phyloP scores from a whole-genome alignment of 2,888 invertebrate species.

The Erebia ligea region DNA sequence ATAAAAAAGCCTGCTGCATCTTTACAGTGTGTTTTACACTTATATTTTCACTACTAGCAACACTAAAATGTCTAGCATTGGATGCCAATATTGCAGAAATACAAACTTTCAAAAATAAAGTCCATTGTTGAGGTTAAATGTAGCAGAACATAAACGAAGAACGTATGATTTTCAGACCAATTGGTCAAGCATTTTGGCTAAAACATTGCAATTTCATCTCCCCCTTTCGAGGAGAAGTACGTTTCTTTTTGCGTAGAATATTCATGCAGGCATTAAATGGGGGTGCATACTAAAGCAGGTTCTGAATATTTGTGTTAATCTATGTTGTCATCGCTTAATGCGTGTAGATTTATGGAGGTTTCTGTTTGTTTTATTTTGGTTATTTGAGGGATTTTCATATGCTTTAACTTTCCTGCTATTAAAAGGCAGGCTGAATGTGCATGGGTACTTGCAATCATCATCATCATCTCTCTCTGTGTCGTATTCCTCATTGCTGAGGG shows the following conservation, averaged over 20 bases:
- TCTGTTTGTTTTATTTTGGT: slow-evolving; percentile 29
- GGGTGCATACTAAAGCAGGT: slow-evolving; percentile 41
- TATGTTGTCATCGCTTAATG: slow-evolving; percentile 33
- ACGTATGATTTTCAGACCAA: background rate
- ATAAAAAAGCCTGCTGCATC: too few relatives aligned
- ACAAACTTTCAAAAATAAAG: too few relatives aligned
- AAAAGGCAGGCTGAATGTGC: too few relatives aligned
- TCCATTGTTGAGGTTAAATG: too few relatives aligned
- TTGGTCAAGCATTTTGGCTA: background rate
- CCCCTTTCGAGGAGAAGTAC: background rate
- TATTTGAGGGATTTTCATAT: slow-evolving; percentile 22
- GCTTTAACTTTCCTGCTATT: background rate
- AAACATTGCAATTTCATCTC: background rate
- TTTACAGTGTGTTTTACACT: too few relatives aligned
- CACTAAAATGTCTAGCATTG: too few relatives aligned
- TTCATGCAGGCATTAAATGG: slow-evolving; percentile 42
- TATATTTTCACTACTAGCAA: too few relatives aligned
- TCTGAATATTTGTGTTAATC: slow-evolving; percentile 36
- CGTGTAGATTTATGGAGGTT: slow-evolving; percentile 31
- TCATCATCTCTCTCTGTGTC: too few relatives aligned
- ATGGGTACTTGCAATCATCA: too few relatives aligned
- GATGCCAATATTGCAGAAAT: too few relatives aligned
- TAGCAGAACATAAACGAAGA: background rate
- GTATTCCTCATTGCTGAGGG: too few relatives aligned
- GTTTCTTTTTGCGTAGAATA: slow-evolving; percentile 34